Conservation (phyloP, 2,888 invertebrate species). For the Eupithecia subfuscata region DNA sequence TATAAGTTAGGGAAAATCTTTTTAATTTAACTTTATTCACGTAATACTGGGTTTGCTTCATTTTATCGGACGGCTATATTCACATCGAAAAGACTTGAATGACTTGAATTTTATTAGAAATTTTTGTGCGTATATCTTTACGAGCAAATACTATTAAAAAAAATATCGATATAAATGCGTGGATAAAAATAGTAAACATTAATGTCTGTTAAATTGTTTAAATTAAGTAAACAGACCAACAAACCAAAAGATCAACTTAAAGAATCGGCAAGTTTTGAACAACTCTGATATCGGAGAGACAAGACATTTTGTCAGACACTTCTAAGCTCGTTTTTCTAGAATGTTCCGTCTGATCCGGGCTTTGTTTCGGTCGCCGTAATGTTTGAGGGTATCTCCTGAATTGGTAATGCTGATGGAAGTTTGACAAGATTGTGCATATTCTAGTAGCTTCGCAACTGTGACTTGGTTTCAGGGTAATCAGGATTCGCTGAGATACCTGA, state of each 20-base stretch:
- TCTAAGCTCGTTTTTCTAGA: constrained; percentile 26
- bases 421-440: constrained; percentile 32
- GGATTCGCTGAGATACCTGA: not conserved
- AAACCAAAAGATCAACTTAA: not conserved
- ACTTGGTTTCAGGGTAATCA: constrained; percentile 22
- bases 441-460: constrained; percentile 15
- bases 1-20: constrained; percentile 12
- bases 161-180: not conserved
- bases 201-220: not conserved
- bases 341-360: constrained; percentile 16
- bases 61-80: not conserved
- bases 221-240: not conserved
- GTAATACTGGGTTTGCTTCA: not conserved
- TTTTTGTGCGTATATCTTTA: not conserved
- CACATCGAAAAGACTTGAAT: not conserved
- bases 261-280: not conserved
- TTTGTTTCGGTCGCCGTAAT: constrained; percentile 26
- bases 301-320: not conserved
- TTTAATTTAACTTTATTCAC: not conserved
- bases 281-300: constrained; percentile 20
- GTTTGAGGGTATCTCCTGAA: constrained; percentile 29
- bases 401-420: constrained; percentile 30
- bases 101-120: not conserved
- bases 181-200: not conserved
- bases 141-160: not conserved